A percentile compares a stretch with the other conserved stretches of the same genome.
phyloP scores from a whole-genome alignment of 2,113 vertebrate genomes.

The Nycticebus coucang region DNA sequence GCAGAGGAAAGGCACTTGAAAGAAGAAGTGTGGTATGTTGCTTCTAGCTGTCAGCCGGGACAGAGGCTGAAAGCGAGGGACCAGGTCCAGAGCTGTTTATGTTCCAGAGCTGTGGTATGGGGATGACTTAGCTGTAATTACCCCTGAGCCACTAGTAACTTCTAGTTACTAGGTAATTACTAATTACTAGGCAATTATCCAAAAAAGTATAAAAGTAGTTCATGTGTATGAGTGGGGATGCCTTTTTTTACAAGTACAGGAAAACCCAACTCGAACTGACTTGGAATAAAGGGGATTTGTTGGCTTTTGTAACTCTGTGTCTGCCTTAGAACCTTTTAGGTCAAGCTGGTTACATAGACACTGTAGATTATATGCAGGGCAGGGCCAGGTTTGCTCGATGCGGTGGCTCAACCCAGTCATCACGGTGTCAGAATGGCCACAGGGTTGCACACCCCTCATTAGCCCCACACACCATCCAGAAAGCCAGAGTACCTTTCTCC shows the following conservation, averaged over 20 bases:
- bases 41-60: neutral
- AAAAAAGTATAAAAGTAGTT: neutral
- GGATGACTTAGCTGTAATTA: neutral
- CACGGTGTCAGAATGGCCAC: neutral
- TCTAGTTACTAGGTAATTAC: too few species aligned
- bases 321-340: slow-evolving; percentile 17
- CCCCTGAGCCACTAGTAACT: neutral
- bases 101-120: neutral
- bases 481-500: neutral
- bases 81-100: neutral
- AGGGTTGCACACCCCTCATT: neutral
- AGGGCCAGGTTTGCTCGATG: slow-evolving; percentile 22
- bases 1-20: neutral
- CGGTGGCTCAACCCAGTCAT: neutral
- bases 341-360: neutral
- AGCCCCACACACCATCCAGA: neutral
- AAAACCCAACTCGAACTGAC: slow-evolving; percentile 3
- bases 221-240: neutral
- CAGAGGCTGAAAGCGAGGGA: neutral
- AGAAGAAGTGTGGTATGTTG: neutral
- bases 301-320: neutral
- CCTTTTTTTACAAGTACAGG: slow-evolving; percentile 34
- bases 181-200: neutral
- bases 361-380: neutral
- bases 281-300: slow-evolving; percentile 33